phyloP scores from a whole-genome alignment of 2,113 vertebrate species.

The Syrrhaptes paradoxus region DNA sequence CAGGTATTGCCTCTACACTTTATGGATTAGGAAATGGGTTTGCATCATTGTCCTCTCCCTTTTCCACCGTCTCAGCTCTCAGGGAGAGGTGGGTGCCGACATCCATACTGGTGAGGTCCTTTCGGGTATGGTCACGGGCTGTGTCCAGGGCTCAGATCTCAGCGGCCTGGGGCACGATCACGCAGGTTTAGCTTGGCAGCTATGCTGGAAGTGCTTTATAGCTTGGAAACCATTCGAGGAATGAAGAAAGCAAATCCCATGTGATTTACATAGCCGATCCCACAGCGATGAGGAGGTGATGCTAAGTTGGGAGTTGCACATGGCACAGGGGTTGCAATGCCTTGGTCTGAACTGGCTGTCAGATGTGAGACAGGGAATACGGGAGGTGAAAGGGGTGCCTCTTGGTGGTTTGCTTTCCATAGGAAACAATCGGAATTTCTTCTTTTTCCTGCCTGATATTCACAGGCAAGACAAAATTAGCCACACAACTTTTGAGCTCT shows the following conservation, averaged over 20 bases:
- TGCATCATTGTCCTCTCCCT: neutral
- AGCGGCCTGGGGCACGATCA: neutral
- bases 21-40: neutral
- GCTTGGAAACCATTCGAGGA: neutral
- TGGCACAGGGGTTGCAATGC: neutral
- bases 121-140: rapidly evolving
- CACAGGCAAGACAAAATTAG: neutral
- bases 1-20: neutral
- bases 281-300: neutral
- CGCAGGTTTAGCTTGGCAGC: conserved; percentile 5
- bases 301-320: neutral
- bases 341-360: rapidly evolving
- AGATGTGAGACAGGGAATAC: neutral
- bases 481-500: neutral
- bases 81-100: neutral
- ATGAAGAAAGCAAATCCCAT: conserved; percentile 23
- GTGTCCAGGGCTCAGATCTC: neutral
- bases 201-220: neutral
- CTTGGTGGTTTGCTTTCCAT: neutral
- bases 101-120: neutral
- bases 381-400: neutral
- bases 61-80: neutral
- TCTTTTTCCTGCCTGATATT: neutral
- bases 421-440: neutral
- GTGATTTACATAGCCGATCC: neutral